Evolutionary conservation across 2,113 vertebrate genomes (phyloP).

Genomic region (Haliaeetus leucogaster): DNA sequence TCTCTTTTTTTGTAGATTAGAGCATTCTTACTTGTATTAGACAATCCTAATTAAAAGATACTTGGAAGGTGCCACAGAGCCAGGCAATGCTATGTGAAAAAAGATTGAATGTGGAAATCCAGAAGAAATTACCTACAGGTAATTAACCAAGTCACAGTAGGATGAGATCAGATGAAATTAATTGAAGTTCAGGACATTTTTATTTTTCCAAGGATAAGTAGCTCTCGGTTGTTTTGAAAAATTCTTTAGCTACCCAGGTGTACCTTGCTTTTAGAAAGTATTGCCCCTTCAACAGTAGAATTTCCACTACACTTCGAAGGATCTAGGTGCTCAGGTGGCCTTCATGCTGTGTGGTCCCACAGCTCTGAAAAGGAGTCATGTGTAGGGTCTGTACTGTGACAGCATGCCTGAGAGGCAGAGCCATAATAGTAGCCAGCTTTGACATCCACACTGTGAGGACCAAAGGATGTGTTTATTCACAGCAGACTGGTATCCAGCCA

Average conservation of each 20-base stretch:
- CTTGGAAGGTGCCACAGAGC: not conserved
- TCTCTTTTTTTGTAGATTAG: not conserved
- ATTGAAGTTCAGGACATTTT: not conserved
- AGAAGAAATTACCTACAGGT: not conserved
- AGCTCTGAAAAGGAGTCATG: not conserved
- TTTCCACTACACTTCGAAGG: not conserved
- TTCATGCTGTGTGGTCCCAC: not conserved
- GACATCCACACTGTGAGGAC: not conserved
- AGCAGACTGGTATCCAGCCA: not conserved
- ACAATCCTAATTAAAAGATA: not conserved
- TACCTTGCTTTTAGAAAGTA: not conserved
- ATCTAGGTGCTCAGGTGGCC: not conserved
- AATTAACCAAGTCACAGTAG: not conserved
- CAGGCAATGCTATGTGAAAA: not conserved
- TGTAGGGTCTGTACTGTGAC: not conserved
- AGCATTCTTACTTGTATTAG: not conserved
- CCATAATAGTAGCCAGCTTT: not conserved
- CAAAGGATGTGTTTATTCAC: not conserved
- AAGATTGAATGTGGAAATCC: not conserved
- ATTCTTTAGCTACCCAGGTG: not conserved
- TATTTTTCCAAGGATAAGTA: not conserved
- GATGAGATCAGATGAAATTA: not conserved
- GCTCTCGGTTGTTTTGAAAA: not conserved
- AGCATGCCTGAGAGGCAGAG: not conserved
- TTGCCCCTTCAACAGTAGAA: not conserved